A percentile compares a stretch with the other conserved stretches of the same genome.
phyloP scores from a whole-genome alignment of 2,888 invertebrate species.

The Odontomyia ornata region DNA sequence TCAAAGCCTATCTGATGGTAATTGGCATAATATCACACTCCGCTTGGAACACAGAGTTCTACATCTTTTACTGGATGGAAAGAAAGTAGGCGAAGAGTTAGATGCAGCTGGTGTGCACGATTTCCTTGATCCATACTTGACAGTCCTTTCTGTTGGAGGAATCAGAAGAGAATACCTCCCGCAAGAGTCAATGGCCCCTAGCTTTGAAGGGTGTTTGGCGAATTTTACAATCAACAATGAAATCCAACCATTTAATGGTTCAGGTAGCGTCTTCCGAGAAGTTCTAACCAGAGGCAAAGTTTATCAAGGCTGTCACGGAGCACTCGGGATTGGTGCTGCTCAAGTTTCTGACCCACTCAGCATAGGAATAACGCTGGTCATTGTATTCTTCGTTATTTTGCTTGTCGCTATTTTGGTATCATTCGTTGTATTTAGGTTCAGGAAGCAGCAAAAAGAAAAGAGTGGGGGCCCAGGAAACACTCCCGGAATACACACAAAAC shows the following conservation, averaged over 20 bases:
- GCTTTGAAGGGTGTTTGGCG: slow-evolving; percentile 89
- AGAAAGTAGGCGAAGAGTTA: slow-evolving; percentile 81
- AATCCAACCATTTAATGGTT: slow-evolving; percentile 88
- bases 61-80: slow-evolving; percentile 75
- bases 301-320: slow-evolving; percentile 77
- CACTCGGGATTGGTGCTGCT: slow-evolving; percentile 78
- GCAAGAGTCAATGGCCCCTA: slow-evolving; percentile 67
- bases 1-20: slow-evolving; percentile 77
- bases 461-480: slow-evolving; percentile 73
- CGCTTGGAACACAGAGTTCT: slow-evolving; percentile 76
- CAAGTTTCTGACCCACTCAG: slow-evolving; percentile 87
- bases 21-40: slow-evolving; percentile 89
- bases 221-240: slow-evolving; percentile 90
- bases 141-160: slow-evolving; percentile 82
- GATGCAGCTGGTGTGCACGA: slow-evolving; percentile 89
- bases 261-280: slow-evolving; percentile 82
- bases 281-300: slow-evolving; percentile 78
- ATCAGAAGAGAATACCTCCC: slow-evolving; percentile 70
- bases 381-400: slow-evolving; percentile 91
- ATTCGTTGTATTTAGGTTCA: slow-evolving; percentile 89
- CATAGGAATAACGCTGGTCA: slow-evolving; percentile 91
- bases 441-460: slow-evolving; percentile 89
- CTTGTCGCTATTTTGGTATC: slow-evolving; percentile 89
- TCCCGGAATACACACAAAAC: slow-evolving; percentile 80
- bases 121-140: slow-evolving; percentile 90